These are phyloP conservation scores for Notothenia rossii DNA, from an alignment of 2,113 vertebrate species.

Conservation along the genomic window DNA sequence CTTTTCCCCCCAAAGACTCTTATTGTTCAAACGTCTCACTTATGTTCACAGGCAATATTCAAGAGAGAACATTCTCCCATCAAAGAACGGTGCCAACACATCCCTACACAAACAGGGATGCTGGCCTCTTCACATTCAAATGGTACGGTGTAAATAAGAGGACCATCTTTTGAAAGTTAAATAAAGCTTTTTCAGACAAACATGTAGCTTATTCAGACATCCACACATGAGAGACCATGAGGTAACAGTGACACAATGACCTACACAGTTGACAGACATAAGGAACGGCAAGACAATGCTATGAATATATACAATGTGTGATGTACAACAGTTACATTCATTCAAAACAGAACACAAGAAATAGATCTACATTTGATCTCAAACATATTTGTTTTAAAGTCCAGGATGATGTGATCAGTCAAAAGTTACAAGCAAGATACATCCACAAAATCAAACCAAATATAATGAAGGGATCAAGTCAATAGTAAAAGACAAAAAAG, in stretches of 20 bases:
- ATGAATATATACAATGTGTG: constrained; percentile 73
- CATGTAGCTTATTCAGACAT: constrained; percentile 54
- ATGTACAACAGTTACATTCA: constrained; percentile 77
- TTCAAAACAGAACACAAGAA: constrained; percentile 52
- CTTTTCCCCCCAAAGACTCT: background rate
- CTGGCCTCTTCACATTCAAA: constrained; percentile 72
- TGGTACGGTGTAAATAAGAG: constrained; percentile 60
- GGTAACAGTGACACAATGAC: constrained; percentile 56
- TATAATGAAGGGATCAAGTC: constrained; percentile 64
- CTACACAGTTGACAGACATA: constrained; percentile 65
- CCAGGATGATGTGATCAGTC: constrained; percentile 66
- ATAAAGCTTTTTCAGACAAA: constrained; percentile 64
- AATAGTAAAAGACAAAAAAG: constrained; percentile 57
- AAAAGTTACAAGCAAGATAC: constrained; percentile 69
- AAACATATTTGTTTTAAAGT: constrained; percentile 63
- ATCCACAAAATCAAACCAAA: constrained; percentile 66
- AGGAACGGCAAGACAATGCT: constrained; percentile 65
- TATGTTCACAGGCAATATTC: constrained; percentile 59
- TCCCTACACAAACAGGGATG: constrained; percentile 51
- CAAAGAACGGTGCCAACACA: constrained; percentile 31
- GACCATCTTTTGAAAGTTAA: constrained; percentile 37
- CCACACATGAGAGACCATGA: constrained; percentile 63
- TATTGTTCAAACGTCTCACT: constrained; percentile 53
- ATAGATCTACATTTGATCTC: constrained; percentile 71
- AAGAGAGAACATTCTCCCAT: constrained; percentile 59